Evolutionary conservation across 2,888 invertebrate species (phyloP).

Genomic region (Tolmerus cingulatus): DNA sequence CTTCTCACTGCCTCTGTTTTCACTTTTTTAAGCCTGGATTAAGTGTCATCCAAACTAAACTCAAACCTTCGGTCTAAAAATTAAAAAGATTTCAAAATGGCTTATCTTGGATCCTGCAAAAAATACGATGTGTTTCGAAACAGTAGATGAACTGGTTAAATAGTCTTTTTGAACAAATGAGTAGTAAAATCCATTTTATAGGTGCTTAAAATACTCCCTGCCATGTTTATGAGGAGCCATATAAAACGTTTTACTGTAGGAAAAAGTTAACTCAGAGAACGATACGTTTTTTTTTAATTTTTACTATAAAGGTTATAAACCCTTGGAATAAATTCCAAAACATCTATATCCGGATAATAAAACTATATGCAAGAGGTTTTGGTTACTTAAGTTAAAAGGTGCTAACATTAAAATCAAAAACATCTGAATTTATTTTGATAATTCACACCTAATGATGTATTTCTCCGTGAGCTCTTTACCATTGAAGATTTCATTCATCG

Average conservation of each 20-base stretch:
- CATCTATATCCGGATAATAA: no score
- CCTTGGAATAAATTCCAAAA: no score
- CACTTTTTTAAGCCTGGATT: not conserved
- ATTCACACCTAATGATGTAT: no score
- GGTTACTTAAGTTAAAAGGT: no score
- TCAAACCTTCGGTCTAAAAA: not conserved
- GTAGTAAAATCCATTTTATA: not conserved
- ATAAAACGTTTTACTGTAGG: not conserved
- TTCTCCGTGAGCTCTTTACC: no score
- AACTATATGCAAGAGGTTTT: no score
- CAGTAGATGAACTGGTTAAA: not conserved
- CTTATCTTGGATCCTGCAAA: not conserved
- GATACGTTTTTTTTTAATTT: no score
- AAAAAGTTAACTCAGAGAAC: not conserved
- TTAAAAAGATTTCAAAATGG: not conserved
- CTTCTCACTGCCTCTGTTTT: not conserved
- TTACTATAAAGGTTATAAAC: no score
- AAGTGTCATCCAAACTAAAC: not conserved
- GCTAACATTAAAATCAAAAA: no score
- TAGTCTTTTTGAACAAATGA: not conserved
- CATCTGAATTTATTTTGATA: no score
- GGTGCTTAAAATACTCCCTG: not conserved
- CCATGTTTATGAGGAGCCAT: not conserved
- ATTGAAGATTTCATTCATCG: no score
- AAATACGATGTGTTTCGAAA: not conserved